Base-by-base conservation (phyloP, 2,113 vertebrate species). In the Catagonus wagneri region DNA sequence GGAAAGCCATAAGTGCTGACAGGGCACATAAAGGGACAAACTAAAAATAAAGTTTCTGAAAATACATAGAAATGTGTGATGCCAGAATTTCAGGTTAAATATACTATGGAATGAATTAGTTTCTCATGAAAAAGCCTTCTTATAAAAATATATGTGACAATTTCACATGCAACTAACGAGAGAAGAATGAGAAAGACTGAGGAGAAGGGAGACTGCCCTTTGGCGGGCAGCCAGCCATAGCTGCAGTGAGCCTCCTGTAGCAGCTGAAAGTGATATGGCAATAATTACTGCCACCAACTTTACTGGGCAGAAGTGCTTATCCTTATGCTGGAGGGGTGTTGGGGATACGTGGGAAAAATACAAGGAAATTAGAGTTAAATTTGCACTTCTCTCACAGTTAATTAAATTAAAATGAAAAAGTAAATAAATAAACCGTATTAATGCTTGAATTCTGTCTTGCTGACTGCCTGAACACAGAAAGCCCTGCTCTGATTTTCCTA, bases 131-230 rank as follows among this genome's bases (percentile, higher is more conserved):
- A 74, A 95, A 87, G 27, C 0, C 83, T 61, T 97, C 92, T 98
- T 97, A 97, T 93, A 93, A 84, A 95, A 96, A 97, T 98, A 91
- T 85, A 98, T 93, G 95, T 98, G 98, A 98, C 98, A 98, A 96
- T 97, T 95, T 97, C 93, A 96, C 97, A 96, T 85, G 20, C 94
- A 94, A 92, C 96, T 98, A 98, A 98, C 96, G 97, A 98, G 95
- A 97, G 90, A 98, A 97, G 32, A 95, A 97, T 94, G 96, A 98
- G 96, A 93, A 93, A 96, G 58, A 93, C 96, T 97, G 90, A 96
- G 90, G 96, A 96, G 25, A 96, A 97, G 92, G 96, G 97, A 95
- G 94, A 96, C 9, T 68, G 95, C 86, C 96, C 94, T 97, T 97
- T 97, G 98, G 98, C 97, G 94, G 93, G n/a, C 50, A 83, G 97